Conservation (phyloP, 2,797 vertebrate genomes). For the Helarctos malayanus region DNA sequence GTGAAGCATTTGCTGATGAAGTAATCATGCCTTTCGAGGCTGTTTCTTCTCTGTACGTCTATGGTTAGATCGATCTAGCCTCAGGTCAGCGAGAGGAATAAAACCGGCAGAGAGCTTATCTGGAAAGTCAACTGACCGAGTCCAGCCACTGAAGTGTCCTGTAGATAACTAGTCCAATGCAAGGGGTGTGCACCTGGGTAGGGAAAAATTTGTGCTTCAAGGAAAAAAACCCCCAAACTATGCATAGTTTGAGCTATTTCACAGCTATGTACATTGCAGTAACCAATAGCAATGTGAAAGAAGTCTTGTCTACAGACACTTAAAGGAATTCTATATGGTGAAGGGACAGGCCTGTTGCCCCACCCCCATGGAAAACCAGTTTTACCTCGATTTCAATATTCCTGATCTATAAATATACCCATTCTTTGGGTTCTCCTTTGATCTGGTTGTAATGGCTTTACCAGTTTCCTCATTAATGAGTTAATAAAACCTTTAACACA, state of each 20-base stretch:
- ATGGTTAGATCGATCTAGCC: background rate
- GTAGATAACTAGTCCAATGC: background rate
- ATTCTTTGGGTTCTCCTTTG: background rate
- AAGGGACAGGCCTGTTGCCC: background rate
- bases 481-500: background rate
- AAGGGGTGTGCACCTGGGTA: background rate
- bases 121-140: background rate
- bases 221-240: background rate
- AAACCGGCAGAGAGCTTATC: background rate
- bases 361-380: background rate
- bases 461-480: background rate
- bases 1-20: background rate
- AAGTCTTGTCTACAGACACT: background rate
- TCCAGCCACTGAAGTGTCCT: background rate
- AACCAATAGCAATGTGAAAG: background rate
- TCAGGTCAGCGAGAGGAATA: background rate
- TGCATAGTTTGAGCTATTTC: background rate
- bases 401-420: background rate
- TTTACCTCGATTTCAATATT: background rate
- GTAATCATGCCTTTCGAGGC: background rate
- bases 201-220: background rate
- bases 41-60: background rate
- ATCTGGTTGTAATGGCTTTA: background rate
- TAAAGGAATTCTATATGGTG: background rate
- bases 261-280: background rate